Evolutionary conservation across 2,797 vertebrate species (phyloP).

Genomic region (Xyrichtys novacula): DNA sequence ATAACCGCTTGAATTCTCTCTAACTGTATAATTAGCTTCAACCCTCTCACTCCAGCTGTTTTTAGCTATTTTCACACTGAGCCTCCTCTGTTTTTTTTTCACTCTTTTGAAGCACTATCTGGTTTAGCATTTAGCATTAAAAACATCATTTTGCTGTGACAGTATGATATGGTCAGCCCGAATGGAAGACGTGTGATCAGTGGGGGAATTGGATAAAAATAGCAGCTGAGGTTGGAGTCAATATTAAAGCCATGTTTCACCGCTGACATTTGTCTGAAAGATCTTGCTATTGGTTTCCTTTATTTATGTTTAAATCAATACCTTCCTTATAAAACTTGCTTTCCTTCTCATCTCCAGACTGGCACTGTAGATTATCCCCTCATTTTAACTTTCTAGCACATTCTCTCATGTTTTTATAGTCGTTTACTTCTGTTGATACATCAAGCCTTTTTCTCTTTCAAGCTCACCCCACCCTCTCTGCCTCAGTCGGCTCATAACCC

Average conservation of each 20-base stretch:
- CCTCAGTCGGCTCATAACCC: neutral
- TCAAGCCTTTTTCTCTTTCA: neutral
- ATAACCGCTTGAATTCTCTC: conserved; percentile 39
- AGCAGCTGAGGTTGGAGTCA: conserved; percentile 34
- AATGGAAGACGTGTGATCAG: conserved; percentile 50
- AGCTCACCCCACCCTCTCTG: neutral
- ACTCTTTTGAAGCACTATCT: conserved; percentile 8
- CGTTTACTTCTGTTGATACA: conserved; percentile 5
- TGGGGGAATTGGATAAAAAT: conserved; percentile 50
- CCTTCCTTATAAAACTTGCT: neutral
- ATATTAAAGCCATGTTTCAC: conserved; percentile 37
- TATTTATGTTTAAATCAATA: neutral
- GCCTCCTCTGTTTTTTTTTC: conserved; percentile 10
- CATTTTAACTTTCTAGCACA: neutral
- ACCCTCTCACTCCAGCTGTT: conserved; percentile 13
- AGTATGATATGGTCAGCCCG: conserved; percentile 27
- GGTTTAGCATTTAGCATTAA: conserved; percentile 33
- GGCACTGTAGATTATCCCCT: neutral
- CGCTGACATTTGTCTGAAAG: conserved; percentile 33
- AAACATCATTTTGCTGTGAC: conserved; percentile 28
- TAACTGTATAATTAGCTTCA: conserved; percentile 22
- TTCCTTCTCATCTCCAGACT: neutral
- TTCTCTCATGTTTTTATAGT: neutral
- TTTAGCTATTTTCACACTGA: conserved; percentile 8
- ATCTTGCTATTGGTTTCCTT: neutral